Evolutionary conservation across 1,140 invertebrate genomes (phyloP).

Genomic region (Zaprionus gabonicus): DNA sequence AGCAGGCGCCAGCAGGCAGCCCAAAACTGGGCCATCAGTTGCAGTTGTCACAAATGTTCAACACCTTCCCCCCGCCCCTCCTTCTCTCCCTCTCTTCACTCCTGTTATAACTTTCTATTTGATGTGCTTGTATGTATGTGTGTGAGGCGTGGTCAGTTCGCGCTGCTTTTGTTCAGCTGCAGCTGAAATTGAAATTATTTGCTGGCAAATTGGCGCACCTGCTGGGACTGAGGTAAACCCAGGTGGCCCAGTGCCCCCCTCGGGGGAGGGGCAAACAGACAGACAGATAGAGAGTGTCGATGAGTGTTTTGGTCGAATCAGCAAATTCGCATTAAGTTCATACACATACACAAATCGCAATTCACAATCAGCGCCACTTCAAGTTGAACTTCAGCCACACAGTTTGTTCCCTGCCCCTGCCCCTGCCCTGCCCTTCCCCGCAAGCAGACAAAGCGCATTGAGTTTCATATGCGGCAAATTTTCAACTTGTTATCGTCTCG

Average conservation of each 20-base stretch:
- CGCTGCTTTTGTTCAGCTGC: slow-evolving; percentile 13
- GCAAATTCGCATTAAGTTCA: slow-evolving; percentile 2
- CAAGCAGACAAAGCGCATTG: neutral
- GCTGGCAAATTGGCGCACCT: slow-evolving; percentile 18
- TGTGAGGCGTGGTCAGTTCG: neutral
- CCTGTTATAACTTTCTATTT: slow-evolving; percentile 9
- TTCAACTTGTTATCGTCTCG: neutral
- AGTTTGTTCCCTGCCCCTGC: neutral
- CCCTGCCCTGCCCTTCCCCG: neutral
- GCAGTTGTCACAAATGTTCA: slow-evolving; percentile 24
- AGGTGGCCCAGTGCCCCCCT: neutral
- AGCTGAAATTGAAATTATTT: slow-evolving; percentile 6
- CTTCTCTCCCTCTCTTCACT: neutral
- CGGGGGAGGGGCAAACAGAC: no score
- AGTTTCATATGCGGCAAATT: slow-evolving; percentile 2
- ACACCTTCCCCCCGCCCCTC: neutral
- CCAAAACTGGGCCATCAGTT: slow-evolving; percentile 11
- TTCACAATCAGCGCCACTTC: slow-evolving; percentile 18
- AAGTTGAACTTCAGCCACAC: slow-evolving; percentile 6
- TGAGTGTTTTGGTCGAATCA: neutral
- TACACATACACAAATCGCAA: slow-evolving; percentile 5
- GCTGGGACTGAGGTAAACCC: neutral
- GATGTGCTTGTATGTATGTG: neutral
- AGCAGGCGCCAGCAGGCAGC: neutral
- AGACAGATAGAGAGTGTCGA: neutral